Evolutionary conservation across 2,888 invertebrate genomes (phyloP), one percentile per base, ranked within the genome.

Genomic region (Maniola hyperantus): DNA sequence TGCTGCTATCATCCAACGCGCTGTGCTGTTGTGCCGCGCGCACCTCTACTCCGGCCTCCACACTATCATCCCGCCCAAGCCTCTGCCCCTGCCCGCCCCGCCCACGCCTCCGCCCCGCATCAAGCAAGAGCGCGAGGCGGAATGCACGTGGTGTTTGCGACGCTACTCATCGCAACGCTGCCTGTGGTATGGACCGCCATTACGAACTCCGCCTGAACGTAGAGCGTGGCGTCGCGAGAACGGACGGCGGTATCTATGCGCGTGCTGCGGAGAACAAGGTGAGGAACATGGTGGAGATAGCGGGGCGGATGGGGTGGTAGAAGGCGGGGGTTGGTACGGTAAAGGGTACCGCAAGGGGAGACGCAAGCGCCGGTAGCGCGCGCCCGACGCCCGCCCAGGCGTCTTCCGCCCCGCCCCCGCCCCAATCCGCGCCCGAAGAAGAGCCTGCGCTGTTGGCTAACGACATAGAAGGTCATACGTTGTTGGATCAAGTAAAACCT

Each of bases 291-390:
- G 65, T 64, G 70, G 65, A 69, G 64, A 57, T 60, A 64, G 57
- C 95, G 50, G 18, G 15, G 55, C 10, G 10, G 95, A 69, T 57
- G 59, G 66, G 50, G 73, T 60, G 54, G 73, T 11, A 20, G 85
- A 80, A 78, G 82, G 78, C 72, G 83, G 81, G 77, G 97, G 97
- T 60, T 97, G 97, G 97, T 97, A 96, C 89, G 97, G 97, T 71
- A 97, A 97, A 91, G 97, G 97, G 7, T 97, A 95, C 86, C 94
- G 96, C 76, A 97, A 97, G 89, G 94, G 94, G 55, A 93, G 94
- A 57, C 93, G 93, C 72, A 83, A 88, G 48, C 90, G 91, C 72
- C 92, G 93, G 88, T 88, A 89, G 84, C 85, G 72, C 68, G 57
- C 34, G 20, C 51, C 50, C 50, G 50, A 11, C 50, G 50, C 20